phyloP scores from a whole-genome alignment of 37 sponge, comb jelly and placozoan genomes.

The Theonella swinhoei region DNA sequence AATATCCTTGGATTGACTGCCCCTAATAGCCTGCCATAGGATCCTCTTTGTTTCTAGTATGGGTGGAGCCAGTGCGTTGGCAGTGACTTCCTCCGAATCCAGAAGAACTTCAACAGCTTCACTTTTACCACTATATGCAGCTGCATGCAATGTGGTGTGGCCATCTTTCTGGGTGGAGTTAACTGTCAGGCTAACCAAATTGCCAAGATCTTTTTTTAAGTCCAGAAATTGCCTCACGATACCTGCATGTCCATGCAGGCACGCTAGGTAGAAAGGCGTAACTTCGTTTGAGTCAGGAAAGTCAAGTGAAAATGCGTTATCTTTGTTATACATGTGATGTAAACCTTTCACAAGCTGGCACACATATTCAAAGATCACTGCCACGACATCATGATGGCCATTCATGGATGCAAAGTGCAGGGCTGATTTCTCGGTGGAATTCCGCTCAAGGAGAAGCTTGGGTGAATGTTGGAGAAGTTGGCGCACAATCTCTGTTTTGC shows the following conservation, averaged over 20 bases:
- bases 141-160: slow-evolving; percentile 47
- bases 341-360: background rate
- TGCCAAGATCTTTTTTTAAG: background rate
- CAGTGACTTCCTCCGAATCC: background rate
- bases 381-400: slow-evolving; percentile 19
- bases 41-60: background rate
- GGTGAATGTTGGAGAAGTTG: slow-evolving; percentile 34
- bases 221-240: slow-evolving; percentile 24
- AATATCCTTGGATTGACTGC: background rate
- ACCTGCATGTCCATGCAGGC: slow-evolving; percentile 7
- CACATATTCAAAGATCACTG: background rate
- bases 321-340: background rate
- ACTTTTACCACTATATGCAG: background rate
- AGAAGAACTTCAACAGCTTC: slow-evolving; percentile 27
- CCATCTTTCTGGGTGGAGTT: slow-evolving; percentile 3
- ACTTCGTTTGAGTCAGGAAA: slow-evolving; percentile 20
- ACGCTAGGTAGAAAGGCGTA: slow-evolving; percentile 52
- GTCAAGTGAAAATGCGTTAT: slow-evolving; percentile 9
- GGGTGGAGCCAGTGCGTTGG: slow-evolving; percentile 1
- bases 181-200: slow-evolving; percentile 11
- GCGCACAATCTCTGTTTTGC: background rate
- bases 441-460: slow-evolving; percentile 3
- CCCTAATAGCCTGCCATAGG: background rate
- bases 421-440: background rate
- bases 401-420: slow-evolving; percentile 21